Evolutionary conservation across 2,888 invertebrate species (phyloP).

Genomic region (Aspidiotus destructor): DNA sequence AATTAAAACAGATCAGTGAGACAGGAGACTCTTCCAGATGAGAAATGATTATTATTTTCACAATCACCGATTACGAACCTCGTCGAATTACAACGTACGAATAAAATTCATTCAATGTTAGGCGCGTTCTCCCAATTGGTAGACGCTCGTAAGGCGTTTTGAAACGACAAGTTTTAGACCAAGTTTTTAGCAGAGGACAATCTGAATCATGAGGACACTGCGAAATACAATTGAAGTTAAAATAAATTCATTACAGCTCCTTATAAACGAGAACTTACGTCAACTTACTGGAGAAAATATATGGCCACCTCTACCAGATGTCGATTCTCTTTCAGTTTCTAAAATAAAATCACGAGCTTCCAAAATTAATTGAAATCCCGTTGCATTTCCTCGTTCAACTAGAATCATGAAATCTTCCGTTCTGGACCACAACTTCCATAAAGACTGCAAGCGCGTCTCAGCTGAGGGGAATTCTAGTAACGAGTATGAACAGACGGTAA

Average conservation of each 20-base stretch:
- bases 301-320: slow-evolving; percentile 45
- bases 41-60: slow-evolving; percentile 25
- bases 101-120: slow-evolving; percentile 51
- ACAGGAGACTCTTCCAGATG: too few relatives aligned
- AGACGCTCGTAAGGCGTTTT: slow-evolving; percentile 50
- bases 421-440: slow-evolving; percentile 76
- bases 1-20: slow-evolving; percentile 17
- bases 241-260: slow-evolving; percentile 17
- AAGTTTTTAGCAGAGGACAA: slow-evolving; percentile 62
- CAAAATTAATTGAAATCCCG: slow-evolving; percentile 66
- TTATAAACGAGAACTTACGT: slow-evolving; percentile 20
- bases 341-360: slow-evolving; percentile 75
- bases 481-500: slow-evolving; percentile 70
- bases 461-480: slow-evolving; percentile 67
- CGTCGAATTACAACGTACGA: slow-evolving; percentile 75
- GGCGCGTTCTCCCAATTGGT: slow-evolving; percentile 45
- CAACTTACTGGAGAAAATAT: slow-evolving; percentile 63
- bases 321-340: slow-evolving; percentile 35
- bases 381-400: slow-evolving; percentile 71
- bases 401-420: slow-evolving; percentile 71
- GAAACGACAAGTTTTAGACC: slow-evolving; percentile 70
- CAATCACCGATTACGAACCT: slow-evolving; percentile 45
- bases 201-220: slow-evolving; percentile 71
- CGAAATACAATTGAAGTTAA: slow-evolving; percentile 38
- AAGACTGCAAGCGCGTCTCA: slow-evolving; percentile 55